Evolutionary conservation across 1,140 invertebrate species (phyloP), one percentile per base, ranked within the genome.

Genomic region (Macrobrachium nipponense): DNA sequence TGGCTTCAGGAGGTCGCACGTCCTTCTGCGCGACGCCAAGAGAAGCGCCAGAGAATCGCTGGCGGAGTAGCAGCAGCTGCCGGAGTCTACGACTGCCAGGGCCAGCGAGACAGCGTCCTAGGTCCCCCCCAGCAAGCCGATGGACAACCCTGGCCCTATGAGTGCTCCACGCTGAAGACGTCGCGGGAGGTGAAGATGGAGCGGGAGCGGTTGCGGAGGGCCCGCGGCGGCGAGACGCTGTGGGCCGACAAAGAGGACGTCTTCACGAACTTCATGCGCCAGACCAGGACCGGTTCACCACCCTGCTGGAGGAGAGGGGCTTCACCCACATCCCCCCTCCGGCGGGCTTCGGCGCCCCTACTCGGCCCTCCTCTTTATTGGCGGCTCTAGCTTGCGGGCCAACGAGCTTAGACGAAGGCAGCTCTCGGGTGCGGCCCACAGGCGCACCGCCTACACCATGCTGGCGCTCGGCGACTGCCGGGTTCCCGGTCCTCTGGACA

Each of bases 141-240:
- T 5, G 81, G 36, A 17, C 44, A 59, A 11, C 36, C 58, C 59
- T 83, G 82, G 72, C 36, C 79, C 14, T 66, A 84, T 84, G 84
- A 86, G 84, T 61, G 66, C 84, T 78, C 80, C 58, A 88, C 87
- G 44, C 81, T 89, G 80, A 84, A 86, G 76, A 89, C 88, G 20
- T 89, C 88, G 8, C 87, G 88, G 20, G 88, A 89, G 70, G 84
- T 89, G 82, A 89, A 89, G 84, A 89, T 89, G 88, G 88, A 89
- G 85, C 87, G 88, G 70, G 88, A 88, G 83, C 78, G 87, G 79
- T 59, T 82, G 80, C 83, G 88, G 36, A 87, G 58, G 66, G 83
- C 85, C 68, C 86, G 84, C 76, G 68, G 64, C 81, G 61, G 78
- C 82, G 77, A 86, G 73, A 79, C 88, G 68, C 80, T 76, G 60